Percentiles rank a stretch among this genome's conserved stretches.
Conservation (phyloP, 2,113 vertebrate species). For the Pogona vitticeps region DNA sequence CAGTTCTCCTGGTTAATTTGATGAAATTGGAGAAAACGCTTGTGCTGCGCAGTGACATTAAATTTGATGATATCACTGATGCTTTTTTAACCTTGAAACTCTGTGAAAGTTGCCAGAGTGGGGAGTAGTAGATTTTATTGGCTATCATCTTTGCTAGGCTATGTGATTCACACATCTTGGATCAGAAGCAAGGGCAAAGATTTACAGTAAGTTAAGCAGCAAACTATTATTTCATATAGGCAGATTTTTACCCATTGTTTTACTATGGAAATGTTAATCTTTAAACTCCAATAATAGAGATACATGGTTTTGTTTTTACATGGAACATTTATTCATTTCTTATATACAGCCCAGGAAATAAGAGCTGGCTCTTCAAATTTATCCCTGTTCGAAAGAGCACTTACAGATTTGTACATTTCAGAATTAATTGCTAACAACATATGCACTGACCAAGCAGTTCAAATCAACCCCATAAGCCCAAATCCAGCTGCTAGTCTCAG, state of each 20-base stretch:
- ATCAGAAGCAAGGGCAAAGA: not conserved
- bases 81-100: conserved; percentile 23
- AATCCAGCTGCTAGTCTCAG: no score
- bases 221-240: conserved; percentile 15
- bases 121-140: conserved; percentile 9
- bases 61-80: not conserved
- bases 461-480: not conserved
- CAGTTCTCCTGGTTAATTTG: conserved; percentile 15
- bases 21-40: conserved; percentile 1
- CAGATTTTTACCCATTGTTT: not conserved
- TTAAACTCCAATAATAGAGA: not conserved
- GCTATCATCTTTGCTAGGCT: conserved; percentile 18
- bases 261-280: conserved; percentile 27
- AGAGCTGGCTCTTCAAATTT: not conserved
- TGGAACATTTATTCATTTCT: conserved; percentile 4
- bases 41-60: not conserved
- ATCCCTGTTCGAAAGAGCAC: not conserved
- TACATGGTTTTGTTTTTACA: conserved; percentile 3
- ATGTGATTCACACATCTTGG: conserved; percentile 23
- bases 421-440: not conserved
- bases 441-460: not conserved
- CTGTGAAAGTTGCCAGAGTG: conserved; percentile 14
- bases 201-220: not conserved
- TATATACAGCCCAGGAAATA: not conserved
- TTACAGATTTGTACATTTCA: not conserved